Evolutionary conservation across 2,888 invertebrate genomes (phyloP).

Genomic region (Agrotis puta): DNA sequence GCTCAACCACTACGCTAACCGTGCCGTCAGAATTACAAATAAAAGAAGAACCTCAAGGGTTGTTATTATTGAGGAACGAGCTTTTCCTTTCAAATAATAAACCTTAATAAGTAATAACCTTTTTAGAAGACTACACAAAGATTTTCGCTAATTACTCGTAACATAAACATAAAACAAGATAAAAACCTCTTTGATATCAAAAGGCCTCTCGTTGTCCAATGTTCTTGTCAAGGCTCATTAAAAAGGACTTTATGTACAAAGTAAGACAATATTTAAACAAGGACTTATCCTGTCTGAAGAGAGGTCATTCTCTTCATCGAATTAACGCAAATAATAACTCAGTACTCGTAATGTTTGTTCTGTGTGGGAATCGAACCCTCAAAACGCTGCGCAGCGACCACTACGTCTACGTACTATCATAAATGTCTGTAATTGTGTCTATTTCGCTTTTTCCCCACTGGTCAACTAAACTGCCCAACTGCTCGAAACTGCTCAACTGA

Average conservation of each 20-base stretch:
- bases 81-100: conserved; percentile 6
- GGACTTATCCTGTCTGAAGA: conserved; percentile 26
- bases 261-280: conserved; percentile 27
- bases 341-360: too few species aligned
- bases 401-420: too few species aligned
- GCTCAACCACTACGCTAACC: too few species aligned
- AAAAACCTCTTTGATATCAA: conserved; percentile 37
- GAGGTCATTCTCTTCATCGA: conserved; percentile 31
- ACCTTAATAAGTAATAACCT: conserved; percentile 8
- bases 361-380: too few species aligned
- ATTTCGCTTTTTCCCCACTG: too few species aligned
- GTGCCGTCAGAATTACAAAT: too few species aligned
- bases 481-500: too few species aligned
- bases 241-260: conserved; percentile 23
- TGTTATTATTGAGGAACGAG: too few species aligned
- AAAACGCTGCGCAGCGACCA: too few species aligned
- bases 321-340: conserved; percentile 44
- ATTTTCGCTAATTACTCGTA: conserved; percentile 11
- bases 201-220: conserved; percentile 27
- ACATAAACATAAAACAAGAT: conserved; percentile 23
- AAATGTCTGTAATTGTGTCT: too few species aligned
- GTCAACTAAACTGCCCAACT: too few species aligned
- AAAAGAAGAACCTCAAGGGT: too few species aligned
- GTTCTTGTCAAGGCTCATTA: conserved; percentile 45
- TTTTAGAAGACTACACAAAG: conserved; percentile 8